Base-by-base conservation (phyloP, 2,797 vertebrate genomes). In the Anas capensis region DNA sequence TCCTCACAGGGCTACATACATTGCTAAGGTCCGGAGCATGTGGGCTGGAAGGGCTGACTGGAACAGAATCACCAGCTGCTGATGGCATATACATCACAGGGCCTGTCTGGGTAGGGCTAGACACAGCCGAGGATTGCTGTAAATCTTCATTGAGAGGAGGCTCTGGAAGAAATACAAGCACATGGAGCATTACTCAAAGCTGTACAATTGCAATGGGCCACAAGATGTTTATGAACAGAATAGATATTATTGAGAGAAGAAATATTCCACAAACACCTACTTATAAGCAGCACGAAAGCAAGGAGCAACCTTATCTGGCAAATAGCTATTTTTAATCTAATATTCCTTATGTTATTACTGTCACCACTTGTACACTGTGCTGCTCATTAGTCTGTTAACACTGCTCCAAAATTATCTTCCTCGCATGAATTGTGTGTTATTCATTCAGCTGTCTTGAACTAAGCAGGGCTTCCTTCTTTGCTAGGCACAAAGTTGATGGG, bases 131-230 rank as follows among this genome's bases (percentile, higher is more conserved):
- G 19, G 98, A 97, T 44, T 98, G 98, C 86, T 98, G 98, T 34
- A 98, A 92, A 34, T 99, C 99, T 26, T 99, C 99, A 62, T 88
- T 96, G 87, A 98, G 97, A 6, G 98, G 98, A 27, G 98, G 98
- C 97, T 99, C 99, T 99, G 98, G 31, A 96, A 95, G 7, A 95
- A 90, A 97, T 5, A 57, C 53, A 94, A 91, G 81, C 72, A 95
- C 65, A 51, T 2, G 20, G 23, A 82, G 83, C 1, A 3, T 88
- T 49, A 88, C 64, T 83, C 81, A 83, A 7, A 72, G 64, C 49
- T 48, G 34, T 46, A 69, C 24, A 29, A 49, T 0, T n/a, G 49
- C 73, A 62, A 38, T 0, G 15, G 60, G 36, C 29, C 71, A 71
- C 6, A 23, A 64, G 33, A 60, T 2, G 3, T 20, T 65, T 8